These are phyloP conservation scores for Tryphoninae sp. DNA, from an alignment of 2,888 invertebrate species.

Conservation along the genomic window DNA sequence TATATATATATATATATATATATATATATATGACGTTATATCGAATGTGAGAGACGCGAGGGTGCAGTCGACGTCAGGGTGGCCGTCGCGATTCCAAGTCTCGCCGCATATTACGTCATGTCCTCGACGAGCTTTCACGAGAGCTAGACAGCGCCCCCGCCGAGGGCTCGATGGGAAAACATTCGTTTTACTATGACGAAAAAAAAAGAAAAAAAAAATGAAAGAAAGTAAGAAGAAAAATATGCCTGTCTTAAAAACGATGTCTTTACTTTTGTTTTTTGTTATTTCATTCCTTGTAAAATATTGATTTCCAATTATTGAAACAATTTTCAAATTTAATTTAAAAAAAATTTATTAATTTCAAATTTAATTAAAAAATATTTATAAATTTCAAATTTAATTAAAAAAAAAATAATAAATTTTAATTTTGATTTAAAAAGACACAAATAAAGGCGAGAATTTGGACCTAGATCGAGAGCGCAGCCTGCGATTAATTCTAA, in stretches of 20 bases:
- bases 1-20: not conserved
- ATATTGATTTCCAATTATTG: no score
- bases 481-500: slow-evolving; percentile 24
- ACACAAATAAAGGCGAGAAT: not conserved
- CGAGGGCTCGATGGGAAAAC: slow-evolving; percentile 34
- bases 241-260: not conserved
- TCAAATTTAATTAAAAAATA: not conserved
- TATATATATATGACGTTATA: not conserved
- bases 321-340: no score
- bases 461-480: slow-evolving; percentile 45
- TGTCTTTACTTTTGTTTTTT: not conserved
- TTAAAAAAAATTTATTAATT: not conserved
- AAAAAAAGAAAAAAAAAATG: not conserved
- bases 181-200: not conserved
- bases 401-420: not conserved
- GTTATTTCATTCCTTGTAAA: not conserved
- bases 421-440: not conserved
- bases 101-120: slow-evolving; percentile 46
- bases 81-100: slow-evolving; percentile 35
- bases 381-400: no score
- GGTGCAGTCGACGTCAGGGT: slow-evolving; percentile 49
- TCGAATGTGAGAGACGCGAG: slow-evolving; percentile 34
- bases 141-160: slow-evolving; percentile 26
- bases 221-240: no score
- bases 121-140: slow-evolving; percentile 39